Conservation (phyloP, 1,140 invertebrate species). For the Pogonomyrmex californicus region DNA sequence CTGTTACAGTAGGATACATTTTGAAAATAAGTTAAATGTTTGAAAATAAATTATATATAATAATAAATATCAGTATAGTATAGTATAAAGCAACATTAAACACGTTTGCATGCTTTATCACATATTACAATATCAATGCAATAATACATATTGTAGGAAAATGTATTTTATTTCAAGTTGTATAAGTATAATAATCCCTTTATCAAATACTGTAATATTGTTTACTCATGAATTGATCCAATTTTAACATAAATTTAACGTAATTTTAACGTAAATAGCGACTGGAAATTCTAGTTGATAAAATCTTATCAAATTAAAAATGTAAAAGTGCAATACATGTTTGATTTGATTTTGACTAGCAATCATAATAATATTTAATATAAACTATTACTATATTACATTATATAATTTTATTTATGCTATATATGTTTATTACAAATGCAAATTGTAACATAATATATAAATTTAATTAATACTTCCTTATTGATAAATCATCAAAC, state of each 20-base stretch:
- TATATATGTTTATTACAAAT: neutral
- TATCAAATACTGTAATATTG: neutral
- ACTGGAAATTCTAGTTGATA: neutral
- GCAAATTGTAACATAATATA: neutral
- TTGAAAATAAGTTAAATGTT: neutral
- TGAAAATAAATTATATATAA: neutral
- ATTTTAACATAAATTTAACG: neutral
- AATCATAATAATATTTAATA: neutral
- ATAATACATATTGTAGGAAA: neutral
- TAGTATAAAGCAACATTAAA: neutral
- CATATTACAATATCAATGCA: slow-evolving; percentile 1
- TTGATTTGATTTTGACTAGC: neutral
- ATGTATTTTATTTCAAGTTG: neutral
- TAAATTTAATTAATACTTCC: neutral
- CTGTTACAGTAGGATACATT: neutral
- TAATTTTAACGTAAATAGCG: neutral
- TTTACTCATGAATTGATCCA: neutral
- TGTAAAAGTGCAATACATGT: neutral
- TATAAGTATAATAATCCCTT: neutral
- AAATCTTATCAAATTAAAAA: slow-evolving; percentile 26
- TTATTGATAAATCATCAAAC: neutral
- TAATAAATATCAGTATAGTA: neutral
- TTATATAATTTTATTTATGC: neutral
- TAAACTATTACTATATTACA: neutral
- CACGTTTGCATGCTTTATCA: neutral